Conservation (phyloP, 53 echinoderm and acorn worm genomes). For the Henricia sp. region DNA sequence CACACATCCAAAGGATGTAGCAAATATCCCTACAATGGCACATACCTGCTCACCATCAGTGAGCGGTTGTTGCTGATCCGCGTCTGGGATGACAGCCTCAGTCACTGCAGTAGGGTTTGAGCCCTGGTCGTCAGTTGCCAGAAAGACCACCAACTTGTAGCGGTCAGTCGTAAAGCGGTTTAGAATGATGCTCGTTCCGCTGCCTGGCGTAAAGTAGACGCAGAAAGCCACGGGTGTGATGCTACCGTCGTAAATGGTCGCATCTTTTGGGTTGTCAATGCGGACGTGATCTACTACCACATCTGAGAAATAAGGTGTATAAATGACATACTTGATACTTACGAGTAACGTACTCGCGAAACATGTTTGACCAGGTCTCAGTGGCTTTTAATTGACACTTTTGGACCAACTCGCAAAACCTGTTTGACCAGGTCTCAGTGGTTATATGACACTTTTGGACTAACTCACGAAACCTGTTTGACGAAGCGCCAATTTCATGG, state of each 20-base stretch:
- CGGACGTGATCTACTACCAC: constrained; percentile 11
- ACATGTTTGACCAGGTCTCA: too few species aligned
- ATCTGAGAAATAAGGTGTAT: not conserved
- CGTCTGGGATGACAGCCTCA: not conserved
- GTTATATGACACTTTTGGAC: too few species aligned
- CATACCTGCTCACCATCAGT: constrained; percentile 30
- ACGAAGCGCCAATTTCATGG: not conserved
- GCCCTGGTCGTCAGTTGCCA: not conserved
- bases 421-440: too few species aligned
- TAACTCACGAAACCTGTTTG: too few species aligned
- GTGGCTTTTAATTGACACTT: too few species aligned
- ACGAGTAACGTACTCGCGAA: too few species aligned
- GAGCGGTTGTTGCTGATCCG: constrained; percentile 12
- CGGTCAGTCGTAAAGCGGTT: constrained; percentile 21
- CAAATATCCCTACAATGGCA: too few species aligned
- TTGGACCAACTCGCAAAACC: too few species aligned
- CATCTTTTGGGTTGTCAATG: constrained; percentile 11
- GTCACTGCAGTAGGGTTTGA: constrained; percentile 40
- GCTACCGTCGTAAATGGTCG: constrained; percentile 23
- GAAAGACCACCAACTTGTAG: constrained; percentile 32
- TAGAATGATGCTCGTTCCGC: not conserved
- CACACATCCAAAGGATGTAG: too few species aligned
- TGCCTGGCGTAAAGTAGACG: constrained; percentile 3
- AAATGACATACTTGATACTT: too few species aligned
- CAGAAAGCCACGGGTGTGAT: constrained; percentile 22